Evolutionary conservation across 1,140 invertebrate species (phyloP).

Genomic region (Lamellibrachia luymesi): DNA sequence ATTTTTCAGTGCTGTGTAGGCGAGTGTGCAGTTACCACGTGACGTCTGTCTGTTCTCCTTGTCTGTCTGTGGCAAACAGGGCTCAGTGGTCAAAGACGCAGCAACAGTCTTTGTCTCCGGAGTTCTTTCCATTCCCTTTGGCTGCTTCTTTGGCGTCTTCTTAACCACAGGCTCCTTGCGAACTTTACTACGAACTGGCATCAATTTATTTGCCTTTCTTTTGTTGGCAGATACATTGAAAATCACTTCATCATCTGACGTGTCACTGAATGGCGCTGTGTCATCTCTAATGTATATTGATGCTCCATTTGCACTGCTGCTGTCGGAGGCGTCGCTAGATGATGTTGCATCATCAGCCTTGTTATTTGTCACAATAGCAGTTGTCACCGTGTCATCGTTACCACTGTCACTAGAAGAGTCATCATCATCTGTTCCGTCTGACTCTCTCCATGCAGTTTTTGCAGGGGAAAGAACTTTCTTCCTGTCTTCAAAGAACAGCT

Average conservation of each 20-base stretch:
- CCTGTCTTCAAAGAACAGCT: background rate
- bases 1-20: background rate
- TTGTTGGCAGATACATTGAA: background rate
- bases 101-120: background rate
- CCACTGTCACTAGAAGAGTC: background rate
- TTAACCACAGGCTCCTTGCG: background rate
- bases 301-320: background rate
- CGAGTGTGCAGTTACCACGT: background rate
- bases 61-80: background rate
- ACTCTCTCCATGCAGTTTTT: background rate
- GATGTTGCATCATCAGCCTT: background rate
- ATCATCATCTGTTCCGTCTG: background rate
- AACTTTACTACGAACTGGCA: background rate
- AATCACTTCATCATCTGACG: background rate
- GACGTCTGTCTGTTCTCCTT: background rate
- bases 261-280: background rate
- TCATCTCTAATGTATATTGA: background rate
- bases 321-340: background rate
- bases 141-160: background rate
- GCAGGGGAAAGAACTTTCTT: background rate
- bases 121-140: background rate
- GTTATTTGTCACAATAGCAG: background rate
- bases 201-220: background rate
- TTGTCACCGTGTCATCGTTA: background rate
- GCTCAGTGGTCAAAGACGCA: background rate